A percentile compares a stretch with the other conserved stretches of the same genome.
Conservation (phyloP, 2,113 vertebrate genomes). For the Myotis brandtii region DNA sequence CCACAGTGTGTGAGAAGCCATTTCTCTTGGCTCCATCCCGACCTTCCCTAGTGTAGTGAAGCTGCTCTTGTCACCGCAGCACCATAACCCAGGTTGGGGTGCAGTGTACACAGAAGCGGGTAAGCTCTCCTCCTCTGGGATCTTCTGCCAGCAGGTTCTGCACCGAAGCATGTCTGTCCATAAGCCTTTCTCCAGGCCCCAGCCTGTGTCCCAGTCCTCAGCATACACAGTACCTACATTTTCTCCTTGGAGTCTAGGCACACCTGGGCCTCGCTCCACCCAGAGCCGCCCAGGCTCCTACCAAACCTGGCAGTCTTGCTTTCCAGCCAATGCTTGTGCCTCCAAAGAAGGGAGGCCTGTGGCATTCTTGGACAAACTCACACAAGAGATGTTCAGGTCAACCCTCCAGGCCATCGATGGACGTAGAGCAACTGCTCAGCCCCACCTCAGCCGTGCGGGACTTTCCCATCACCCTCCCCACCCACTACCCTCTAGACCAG, state of each 20-base stretch:
- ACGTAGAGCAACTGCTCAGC: not conserved
- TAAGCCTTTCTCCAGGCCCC: not conserved
- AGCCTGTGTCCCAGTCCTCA: accelerated
- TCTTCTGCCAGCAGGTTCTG: not conserved
- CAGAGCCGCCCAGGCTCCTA: not conserved
- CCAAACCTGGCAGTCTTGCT: not conserved
- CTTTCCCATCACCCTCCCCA: accelerated
- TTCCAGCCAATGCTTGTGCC: not conserved
- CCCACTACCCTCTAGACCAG: not conserved
- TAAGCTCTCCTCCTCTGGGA: not conserved
- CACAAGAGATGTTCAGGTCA: not conserved
- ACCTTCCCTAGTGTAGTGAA: not conserved
- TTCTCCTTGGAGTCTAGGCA: not conserved
- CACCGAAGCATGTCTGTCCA: not conserved
- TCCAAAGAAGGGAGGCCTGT: not conserved
- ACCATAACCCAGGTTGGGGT: not conserved
- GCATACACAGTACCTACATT: accelerated
- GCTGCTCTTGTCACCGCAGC: not conserved
- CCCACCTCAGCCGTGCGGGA: not conserved
- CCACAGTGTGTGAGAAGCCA: not conserved
- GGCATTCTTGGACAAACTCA: not conserved
- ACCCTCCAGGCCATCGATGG: not conserved
- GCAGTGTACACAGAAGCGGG: accelerated
- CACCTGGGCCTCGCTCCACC: accelerated
- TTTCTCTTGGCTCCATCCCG: not conserved